Evolutionary conservation across 1,140 invertebrate genomes (phyloP).

Genomic region (Drosophila triauraria): DNA sequence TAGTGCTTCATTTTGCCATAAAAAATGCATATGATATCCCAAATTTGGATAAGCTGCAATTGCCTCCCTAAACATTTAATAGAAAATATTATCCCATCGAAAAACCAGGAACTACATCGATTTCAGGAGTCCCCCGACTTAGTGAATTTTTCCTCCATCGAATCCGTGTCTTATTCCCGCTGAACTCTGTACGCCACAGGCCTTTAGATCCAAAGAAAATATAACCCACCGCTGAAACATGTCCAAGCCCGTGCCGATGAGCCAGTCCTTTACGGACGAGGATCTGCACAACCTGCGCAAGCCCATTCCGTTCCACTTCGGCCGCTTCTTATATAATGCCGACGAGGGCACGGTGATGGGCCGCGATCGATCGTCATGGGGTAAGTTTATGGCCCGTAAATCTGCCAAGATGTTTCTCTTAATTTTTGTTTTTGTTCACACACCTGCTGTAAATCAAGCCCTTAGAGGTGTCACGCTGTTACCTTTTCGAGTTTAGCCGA

Average conservation of each 20-base stretch:
- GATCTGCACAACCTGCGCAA: constrained; percentile 65
- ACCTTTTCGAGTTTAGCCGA: constrained; percentile 1
- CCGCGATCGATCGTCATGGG: constrained; percentile 90
- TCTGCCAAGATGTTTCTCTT: too few relatives aligned
- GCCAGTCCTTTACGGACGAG: constrained; percentile 63
- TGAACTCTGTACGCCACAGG: constrained; percentile 1
- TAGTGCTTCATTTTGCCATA: too few relatives aligned
- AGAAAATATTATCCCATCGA: too few relatives aligned
- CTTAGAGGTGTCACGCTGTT: constrained; percentile 13
- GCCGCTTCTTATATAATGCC: constrained; percentile 89
- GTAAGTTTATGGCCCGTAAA: constrained; percentile 85
- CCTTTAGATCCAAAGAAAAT: constrained; percentile 26
- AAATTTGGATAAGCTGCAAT: too few relatives aligned
- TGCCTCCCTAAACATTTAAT: too few relatives aligned
- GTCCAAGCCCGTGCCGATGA: constrained; percentile 76
- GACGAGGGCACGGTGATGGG: constrained; percentile 90
- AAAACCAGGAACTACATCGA: not conserved
- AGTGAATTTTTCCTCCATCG: too few relatives aligned
- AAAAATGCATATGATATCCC: too few relatives aligned
- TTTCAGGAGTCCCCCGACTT: not conserved
- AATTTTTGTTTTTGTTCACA: not conserved
- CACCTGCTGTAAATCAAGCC: constrained; percentile 15
- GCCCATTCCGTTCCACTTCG: constrained; percentile 71
- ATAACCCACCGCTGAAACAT: constrained; percentile 62
- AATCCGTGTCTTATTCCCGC: not conserved